A percentile compares a stretch with the other conserved stretches of the same genome.
Conservation (phyloP, 2,113 vertebrate species). For the Mormyrus lacerda region DNA sequence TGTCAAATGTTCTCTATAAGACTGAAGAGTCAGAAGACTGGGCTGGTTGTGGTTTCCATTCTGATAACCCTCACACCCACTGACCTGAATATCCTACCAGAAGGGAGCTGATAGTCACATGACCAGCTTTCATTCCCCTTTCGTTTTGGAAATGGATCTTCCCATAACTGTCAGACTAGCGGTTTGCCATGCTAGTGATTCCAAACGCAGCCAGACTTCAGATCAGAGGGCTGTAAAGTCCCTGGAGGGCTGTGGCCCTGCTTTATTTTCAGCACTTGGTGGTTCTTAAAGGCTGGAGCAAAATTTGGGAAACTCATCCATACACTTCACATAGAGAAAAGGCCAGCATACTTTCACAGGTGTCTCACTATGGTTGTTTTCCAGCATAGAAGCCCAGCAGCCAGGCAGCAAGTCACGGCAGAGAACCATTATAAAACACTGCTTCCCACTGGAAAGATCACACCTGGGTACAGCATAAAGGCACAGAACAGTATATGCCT, state of each 20-base stretch:
- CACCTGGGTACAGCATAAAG: neutral
- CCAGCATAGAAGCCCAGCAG: neutral
- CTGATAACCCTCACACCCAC: neutral
- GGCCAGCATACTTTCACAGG: neutral
- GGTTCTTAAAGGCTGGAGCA: neutral
- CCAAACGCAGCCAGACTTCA: neutral
- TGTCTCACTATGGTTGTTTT: neutral
- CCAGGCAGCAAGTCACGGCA: neutral
- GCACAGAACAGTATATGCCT: neutral
- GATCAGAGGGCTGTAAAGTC: neutral
- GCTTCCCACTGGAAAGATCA: neutral
- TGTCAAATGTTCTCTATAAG: neutral
- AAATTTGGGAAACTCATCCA: neutral
- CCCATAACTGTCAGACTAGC: neutral
- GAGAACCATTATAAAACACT: neutral
- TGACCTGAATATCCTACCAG: neutral
- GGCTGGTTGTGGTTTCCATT: neutral
- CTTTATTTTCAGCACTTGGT: neutral
- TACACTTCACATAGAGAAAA: neutral
- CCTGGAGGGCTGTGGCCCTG: neutral
- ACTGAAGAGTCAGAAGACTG: neutral
- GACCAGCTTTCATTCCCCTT: neutral
- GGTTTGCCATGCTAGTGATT: neutral
- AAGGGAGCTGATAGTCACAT: neutral
- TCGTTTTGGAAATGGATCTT: neutral